Evolutionary conservation across 2,888 invertebrate genomes (phyloP).

Genomic region (Calliphora vomitoria): DNA sequence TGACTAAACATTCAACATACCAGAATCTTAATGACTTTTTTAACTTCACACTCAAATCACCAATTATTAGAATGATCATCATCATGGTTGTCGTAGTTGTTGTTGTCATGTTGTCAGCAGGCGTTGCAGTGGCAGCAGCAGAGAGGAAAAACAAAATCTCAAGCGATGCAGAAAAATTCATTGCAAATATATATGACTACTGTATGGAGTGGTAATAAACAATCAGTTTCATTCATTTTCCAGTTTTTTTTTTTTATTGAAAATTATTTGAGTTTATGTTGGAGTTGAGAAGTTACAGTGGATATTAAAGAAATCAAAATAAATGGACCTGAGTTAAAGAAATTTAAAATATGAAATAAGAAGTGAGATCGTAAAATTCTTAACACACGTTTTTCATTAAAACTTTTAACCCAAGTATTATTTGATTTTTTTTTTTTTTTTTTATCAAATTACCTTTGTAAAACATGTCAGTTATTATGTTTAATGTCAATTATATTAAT

Average conservation of each 20-base stretch:
- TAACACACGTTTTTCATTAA: no score
- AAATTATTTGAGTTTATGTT: slow-evolving; percentile 25
- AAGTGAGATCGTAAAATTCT: no score
- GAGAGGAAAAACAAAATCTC: slow-evolving; percentile 30
- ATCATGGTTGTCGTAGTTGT: slow-evolving; percentile 9
- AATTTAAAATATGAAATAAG: no score
- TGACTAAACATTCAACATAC: slow-evolving; percentile 49
- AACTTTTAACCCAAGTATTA: no score
- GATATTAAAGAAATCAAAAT: background rate
- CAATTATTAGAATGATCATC: slow-evolving; percentile 58
- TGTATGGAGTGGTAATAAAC: slow-evolving; percentile 46
- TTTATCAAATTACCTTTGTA: no score
- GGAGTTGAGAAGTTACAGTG: slow-evolving; percentile 36
- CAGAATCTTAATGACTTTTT: slow-evolving; percentile 70
- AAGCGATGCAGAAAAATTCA: slow-evolving; percentile 52
- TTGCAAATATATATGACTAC: slow-evolving; percentile 26
- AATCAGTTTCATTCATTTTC: slow-evolving; percentile 73
- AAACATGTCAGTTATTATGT: no score
- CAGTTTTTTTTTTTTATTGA: slow-evolving; percentile 44
- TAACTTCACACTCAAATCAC: slow-evolving; percentile 66
- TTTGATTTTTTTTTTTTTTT: no score
- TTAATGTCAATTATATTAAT: no score
- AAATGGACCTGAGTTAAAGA: background rate
- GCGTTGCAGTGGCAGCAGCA: background rate
- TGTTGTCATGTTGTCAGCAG: background rate